Evolutionary conservation across 2,113 vertebrate species (phyloP).

Genomic region (Passer montanus): DNA sequence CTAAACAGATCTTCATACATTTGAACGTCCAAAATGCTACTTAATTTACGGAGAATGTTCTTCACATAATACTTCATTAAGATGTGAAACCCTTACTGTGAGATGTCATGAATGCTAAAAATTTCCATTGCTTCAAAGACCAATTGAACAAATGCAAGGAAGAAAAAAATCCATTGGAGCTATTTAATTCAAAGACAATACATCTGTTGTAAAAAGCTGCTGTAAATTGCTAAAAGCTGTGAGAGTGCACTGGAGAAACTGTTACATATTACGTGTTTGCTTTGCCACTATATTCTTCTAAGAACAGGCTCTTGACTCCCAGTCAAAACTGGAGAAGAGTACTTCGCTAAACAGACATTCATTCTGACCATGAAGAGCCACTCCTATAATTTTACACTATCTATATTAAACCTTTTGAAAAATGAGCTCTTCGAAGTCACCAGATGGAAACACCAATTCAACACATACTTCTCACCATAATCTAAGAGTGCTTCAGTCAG

Average conservation of each 20-base stretch:
- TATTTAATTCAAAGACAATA: conserved; percentile 19
- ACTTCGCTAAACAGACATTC: neutral
- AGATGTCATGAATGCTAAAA: conserved; percentile 7
- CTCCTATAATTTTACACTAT: neutral
- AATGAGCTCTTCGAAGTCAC: neutral
- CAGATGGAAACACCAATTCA: neutral
- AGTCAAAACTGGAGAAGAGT: neutral
- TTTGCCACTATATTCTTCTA: neutral
- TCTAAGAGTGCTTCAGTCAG: neutral
- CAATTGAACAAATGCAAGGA: neutral
- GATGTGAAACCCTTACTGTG: conserved; percentile 2
- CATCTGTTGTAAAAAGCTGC: neutral
- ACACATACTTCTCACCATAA: neutral
- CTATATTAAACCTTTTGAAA: neutral
- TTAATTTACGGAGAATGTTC: neutral
- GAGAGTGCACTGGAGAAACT: neutral
- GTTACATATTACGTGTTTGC: neutral
- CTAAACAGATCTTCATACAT: neutral
- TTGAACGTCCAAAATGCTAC: neutral
- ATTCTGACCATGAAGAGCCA: neutral
- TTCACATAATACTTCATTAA: neutral
- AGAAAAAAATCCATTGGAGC: neutral
- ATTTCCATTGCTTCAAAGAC: conserved; percentile 8
- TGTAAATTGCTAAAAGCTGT: neutral
- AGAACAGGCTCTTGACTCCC: neutral